Evolutionary conservation across 2,113 vertebrate species (phyloP).

Genomic region (Pyxicephalus adspersus): DNA sequence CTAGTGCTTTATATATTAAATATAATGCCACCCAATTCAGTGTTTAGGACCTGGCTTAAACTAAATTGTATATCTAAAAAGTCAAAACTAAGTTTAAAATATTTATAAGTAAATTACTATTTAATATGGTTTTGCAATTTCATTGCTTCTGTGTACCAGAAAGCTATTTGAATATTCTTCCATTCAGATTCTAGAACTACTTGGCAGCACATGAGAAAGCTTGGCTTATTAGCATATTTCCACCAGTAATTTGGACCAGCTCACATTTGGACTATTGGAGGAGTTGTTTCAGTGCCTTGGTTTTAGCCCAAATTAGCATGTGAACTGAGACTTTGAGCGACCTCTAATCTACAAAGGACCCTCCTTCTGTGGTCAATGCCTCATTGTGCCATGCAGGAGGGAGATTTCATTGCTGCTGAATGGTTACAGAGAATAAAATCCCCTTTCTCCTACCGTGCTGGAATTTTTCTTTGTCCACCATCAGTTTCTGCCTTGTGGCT

Average conservation of each 20-base stretch:
- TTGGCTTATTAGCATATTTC: neutral
- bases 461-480: slow-evolving; percentile 23
- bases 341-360: slow-evolving; percentile 36
- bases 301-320: slow-evolving; percentile 44
- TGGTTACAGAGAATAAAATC: slow-evolving; percentile 6
- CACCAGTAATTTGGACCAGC: neutral
- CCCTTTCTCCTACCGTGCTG: slow-evolving; percentile 11
- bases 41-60: no score
- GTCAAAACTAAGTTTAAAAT: no score
- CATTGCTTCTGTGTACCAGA: neutral
- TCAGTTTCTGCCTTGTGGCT: neutral
- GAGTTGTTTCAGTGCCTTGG: slow-evolving; percentile 4
- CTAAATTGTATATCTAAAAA: no score
- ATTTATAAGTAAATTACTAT: no score
- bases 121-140: no score
- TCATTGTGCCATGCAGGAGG: slow-evolving; percentile 26
- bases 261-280: neutral
- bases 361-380: slow-evolving; percentile 34
- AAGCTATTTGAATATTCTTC: slow-evolving; percentile 26
- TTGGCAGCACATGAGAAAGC: slow-evolving; percentile 34
- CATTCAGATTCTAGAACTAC: neutral
- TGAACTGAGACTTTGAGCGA: slow-evolving; percentile 15
- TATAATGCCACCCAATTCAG: no score
- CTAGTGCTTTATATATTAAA: no score
- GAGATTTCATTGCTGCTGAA: slow-evolving; percentile 15